phyloP scores from a whole-genome alignment of 2,113 vertebrate species.

The Uria aalge region DNA sequence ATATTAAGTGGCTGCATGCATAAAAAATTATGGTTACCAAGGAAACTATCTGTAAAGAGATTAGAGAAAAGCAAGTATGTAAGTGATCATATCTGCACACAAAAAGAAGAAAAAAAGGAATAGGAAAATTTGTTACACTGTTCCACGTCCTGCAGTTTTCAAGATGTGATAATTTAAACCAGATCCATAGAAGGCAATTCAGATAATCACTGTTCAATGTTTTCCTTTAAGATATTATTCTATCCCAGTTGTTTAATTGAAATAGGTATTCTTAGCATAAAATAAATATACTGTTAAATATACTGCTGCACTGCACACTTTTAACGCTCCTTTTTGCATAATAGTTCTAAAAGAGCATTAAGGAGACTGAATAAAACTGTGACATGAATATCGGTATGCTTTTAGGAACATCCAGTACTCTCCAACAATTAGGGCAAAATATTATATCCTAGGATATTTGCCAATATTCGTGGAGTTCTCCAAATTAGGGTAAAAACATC shows the following conservation, averaged over 20 bases:
- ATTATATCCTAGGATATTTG: neutral
- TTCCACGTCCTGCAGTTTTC: neutral
- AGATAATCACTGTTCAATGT: neutral
- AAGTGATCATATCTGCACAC: neutral
- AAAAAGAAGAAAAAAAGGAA: conserved; percentile 26
- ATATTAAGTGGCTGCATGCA: neutral
- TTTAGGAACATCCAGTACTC: neutral
- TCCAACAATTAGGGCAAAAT: neutral
- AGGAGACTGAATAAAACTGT: neutral
- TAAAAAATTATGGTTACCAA: conserved; percentile 50
- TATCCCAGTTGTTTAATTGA: neutral
- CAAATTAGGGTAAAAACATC: neutral
- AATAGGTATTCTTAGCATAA: neutral
- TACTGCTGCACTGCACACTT: neutral
- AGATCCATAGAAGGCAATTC: neutral
- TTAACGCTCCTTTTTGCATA: neutral
- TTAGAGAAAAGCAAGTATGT: neutral
- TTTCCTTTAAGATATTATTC: neutral
- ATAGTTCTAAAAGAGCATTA: neutral
- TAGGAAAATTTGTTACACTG: neutral
- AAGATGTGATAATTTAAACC: neutral
- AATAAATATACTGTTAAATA: neutral
- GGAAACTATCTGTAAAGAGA: conserved; percentile 64
- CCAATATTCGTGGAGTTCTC: neutral
- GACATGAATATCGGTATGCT: neutral